Evolutionary conservation across 1,140 invertebrate species (phyloP).

Genomic region (Orchesella cincta): DNA sequence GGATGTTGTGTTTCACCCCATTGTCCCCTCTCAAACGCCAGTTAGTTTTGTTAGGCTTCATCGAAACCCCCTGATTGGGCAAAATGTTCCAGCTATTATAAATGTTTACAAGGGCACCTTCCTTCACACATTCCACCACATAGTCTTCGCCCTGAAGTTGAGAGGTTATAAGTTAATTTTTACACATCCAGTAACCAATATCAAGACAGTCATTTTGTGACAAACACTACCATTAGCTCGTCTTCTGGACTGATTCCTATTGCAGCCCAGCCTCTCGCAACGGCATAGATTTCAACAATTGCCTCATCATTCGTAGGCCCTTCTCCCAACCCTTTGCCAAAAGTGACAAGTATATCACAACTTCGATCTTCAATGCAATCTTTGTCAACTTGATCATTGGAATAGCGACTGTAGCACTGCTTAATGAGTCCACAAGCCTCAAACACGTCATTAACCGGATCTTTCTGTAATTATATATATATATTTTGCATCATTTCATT

Average conservation of each 20-base stretch:
- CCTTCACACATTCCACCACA: background rate
- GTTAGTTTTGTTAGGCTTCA: background rate
- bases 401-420: background rate
- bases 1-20: background rate
- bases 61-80: too few species aligned
- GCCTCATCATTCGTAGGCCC: background rate
- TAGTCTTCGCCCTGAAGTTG: slow-evolving; percentile 14
- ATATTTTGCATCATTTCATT: too few species aligned
- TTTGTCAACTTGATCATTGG: background rate
- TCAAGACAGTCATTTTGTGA: background rate
- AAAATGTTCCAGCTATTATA: slow-evolving; percentile 5
- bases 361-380: background rate
- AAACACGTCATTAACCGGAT: background rate
- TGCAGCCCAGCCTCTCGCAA: background rate
- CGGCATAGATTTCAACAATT: background rate
- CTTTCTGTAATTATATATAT: too few species aligned
- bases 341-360: background rate
- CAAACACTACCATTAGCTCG: background rate
- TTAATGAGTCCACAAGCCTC: background rate
- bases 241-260: background rate
- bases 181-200: too few species aligned
- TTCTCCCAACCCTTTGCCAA: background rate
- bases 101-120: background rate
- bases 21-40: background rate
- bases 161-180: too few species aligned